Percentiles rank a stretch among this genome's conserved stretches.
Evolutionary conservation across 1,140 invertebrate species (phyloP).

Genomic region (Procambarus virginalis): DNA sequence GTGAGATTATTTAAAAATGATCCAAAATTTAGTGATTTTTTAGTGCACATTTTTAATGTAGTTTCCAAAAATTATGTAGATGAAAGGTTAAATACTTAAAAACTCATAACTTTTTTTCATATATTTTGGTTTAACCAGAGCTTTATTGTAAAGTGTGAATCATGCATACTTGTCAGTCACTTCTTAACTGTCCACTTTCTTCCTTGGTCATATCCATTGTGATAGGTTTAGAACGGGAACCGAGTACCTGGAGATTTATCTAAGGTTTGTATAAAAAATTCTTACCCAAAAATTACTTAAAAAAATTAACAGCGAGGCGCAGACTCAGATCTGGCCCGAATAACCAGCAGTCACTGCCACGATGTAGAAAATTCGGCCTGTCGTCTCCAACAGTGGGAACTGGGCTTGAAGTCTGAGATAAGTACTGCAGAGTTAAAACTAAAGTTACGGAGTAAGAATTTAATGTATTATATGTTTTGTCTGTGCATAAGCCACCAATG

Average conservation of each 20-base stretch:
- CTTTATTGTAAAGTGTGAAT: conserved; percentile 17
- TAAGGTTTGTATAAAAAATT: conserved; percentile 65
- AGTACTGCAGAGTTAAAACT: conserved; percentile 50
- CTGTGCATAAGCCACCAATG: conserved; percentile 48
- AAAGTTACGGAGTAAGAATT: conserved; percentile 54
- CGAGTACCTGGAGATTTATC: conserved; percentile 63
- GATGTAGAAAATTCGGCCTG: conserved; percentile 59
- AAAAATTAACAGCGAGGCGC: conserved; percentile 50
- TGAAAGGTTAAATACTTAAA: background rate
- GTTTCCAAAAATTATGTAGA: background rate
- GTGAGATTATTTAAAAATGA: background rate
- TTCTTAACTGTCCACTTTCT: conserved; percentile 16
- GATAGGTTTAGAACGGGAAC: conserved; percentile 60
- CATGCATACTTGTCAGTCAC: background rate
- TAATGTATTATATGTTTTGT: conserved; percentile 43
- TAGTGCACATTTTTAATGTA: background rate
- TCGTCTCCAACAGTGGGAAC: conserved; percentile 50
- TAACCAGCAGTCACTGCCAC: conserved; percentile 63
- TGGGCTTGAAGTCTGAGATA: conserved; percentile 44
- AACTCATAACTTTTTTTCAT: background rate
- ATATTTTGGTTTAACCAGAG: background rate
- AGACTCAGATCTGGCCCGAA: conserved; percentile 57
- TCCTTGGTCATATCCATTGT: conserved; percentile 58
- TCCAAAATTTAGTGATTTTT: background rate
- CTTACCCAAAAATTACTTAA: conserved; percentile 53